Evolutionary conservation across 2,797 vertebrate species (phyloP).

Genomic region (Etheostoma perlongum): DNA sequence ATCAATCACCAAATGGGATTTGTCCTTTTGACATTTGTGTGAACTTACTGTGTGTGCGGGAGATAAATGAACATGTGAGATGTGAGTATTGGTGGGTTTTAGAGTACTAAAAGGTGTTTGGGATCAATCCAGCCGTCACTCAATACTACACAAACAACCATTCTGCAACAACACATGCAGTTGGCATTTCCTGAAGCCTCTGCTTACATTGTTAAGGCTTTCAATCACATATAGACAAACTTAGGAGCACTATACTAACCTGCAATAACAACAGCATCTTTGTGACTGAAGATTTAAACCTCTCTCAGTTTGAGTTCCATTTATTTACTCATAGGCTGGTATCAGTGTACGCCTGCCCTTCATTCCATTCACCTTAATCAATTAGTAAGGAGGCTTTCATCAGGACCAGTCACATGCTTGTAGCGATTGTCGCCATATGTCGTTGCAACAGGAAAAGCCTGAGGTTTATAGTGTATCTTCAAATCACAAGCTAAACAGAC

Average conservation of each 20-base stretch:
- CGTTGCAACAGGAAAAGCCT: not conserved
- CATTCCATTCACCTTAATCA: conserved; percentile 28
- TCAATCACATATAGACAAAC: not conserved
- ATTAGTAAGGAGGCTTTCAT: conserved; percentile 20
- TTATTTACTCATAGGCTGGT: not conserved
- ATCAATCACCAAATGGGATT: not conserved
- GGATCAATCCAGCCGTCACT: not conserved
- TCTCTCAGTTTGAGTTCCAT: conserved; percentile 4
- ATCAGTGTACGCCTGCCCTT: conserved; percentile 1
- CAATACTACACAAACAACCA: not conserved
- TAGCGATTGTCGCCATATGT: conserved; percentile 21
- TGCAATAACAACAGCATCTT: not conserved
- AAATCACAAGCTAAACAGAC: conserved; percentile 4
- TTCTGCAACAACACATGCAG: not conserved
- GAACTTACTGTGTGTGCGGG: not conserved
- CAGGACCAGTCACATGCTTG: conserved; percentile 22
- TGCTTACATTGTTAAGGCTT: not conserved
- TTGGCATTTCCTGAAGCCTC: not conserved
- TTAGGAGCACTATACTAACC: not conserved
- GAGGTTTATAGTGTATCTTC: conserved; percentile 14
- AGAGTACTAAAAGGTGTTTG: not conserved
- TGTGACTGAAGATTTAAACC: not conserved
- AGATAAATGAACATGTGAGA: not conserved
- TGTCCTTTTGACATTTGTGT: conserved; percentile 1
- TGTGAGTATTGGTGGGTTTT: not conserved